Conservation (phyloP, 2,888 invertebrate species). For the Cryptocephalus moraei region DNA sequence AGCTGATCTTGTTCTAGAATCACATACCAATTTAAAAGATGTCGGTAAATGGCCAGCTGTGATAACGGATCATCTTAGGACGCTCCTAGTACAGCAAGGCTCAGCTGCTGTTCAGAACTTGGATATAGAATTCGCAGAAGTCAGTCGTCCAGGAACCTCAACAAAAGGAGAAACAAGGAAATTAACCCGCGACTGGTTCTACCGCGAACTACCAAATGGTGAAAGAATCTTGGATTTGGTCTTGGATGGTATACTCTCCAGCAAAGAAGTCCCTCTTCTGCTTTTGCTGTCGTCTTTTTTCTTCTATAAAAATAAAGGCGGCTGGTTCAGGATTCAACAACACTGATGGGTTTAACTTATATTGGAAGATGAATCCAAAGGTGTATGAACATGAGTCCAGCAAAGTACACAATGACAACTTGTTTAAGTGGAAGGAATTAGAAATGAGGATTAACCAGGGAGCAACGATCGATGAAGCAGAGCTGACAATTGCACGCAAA, state of each 20-base stretch:
- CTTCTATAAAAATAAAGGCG: background rate
- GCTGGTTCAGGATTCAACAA: background rate
- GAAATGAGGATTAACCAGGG: constrained; percentile 1
- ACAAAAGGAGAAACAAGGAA: constrained; percentile 1
- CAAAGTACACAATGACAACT: background rate
- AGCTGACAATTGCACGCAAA: background rate
- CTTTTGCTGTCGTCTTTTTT: background rate
- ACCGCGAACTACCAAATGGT: background rate
- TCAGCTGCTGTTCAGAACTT: background rate
- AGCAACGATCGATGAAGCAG: constrained; percentile 1
- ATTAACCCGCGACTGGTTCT: background rate
- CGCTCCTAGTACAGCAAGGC: background rate
- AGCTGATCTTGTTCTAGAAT: too few species aligned
- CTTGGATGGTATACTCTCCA: constrained; percentile 1
- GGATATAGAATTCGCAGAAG: background rate
- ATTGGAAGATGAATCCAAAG: constrained; percentile 1
- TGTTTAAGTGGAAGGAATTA: constrained; percentile 1
- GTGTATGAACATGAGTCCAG: background rate
- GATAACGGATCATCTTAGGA: background rate
- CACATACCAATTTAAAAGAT: background rate
- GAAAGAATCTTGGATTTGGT: constrained; percentile 1
- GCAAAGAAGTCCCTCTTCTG: background rate
- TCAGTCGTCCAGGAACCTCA: background rate
- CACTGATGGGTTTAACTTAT: background rate
- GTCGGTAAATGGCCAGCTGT: background rate